Evolutionary conservation across 2,113 vertebrate genomes (phyloP).

Genomic region (Glaucomys volans): DNA sequence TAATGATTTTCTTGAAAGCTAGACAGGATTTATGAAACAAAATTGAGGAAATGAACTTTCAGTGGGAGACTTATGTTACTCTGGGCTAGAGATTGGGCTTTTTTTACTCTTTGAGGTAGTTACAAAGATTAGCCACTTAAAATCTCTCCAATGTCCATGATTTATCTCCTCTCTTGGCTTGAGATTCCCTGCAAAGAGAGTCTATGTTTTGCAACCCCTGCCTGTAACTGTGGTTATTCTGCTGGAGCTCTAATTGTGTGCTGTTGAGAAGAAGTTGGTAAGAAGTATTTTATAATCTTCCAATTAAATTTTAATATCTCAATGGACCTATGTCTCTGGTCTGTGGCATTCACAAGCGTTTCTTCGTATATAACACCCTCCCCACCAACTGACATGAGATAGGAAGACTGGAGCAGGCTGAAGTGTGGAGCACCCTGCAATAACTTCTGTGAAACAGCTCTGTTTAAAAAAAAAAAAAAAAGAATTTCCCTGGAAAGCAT

Average conservation of each 20-base stretch:
- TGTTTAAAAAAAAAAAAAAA: background rate
- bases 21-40: background rate
- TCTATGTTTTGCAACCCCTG: background rate
- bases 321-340: background rate
- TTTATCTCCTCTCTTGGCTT: background rate
- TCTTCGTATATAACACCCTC: background rate
- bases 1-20: background rate
- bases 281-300: background rate
- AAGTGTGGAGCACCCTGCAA: no score
- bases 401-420: accelerated
- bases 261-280: background rate
- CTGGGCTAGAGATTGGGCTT: background rate
- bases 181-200: no score
- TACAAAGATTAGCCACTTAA: background rate
- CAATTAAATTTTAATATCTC: background rate
- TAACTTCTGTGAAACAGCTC: no score
- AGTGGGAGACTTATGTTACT: background rate
- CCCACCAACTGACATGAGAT: background rate
- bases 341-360: background rate
- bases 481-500: background rate
- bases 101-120: background rate
- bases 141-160: no score
- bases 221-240: background rate
- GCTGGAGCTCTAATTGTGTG: background rate
- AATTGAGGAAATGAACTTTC: background rate